A percentile compares a stretch with the other conserved stretches of the same genome.
These are phyloP conservation scores for Aphidius gifuensis DNA, from an alignment of 1,140 invertebrate genomes.

Conservation along the genomic window DNA sequence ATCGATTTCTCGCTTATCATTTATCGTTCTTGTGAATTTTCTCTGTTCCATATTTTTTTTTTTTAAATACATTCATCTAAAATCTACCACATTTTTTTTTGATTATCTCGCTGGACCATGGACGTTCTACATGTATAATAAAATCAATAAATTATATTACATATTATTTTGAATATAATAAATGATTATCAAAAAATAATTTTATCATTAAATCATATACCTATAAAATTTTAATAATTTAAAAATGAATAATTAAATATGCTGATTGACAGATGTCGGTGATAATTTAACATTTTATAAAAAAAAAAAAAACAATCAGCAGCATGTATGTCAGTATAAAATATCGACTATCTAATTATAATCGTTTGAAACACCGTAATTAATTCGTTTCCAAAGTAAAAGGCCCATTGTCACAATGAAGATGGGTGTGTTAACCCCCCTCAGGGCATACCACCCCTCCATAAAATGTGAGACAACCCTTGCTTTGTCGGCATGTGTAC, in stretches of 20 bases:
- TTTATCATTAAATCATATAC: too few relatives aligned
- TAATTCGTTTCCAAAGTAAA: conserved; percentile 40
- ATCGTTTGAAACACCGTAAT: conserved; percentile 39
- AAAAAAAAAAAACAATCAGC: background rate
- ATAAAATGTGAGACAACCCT: conserved; percentile 32
- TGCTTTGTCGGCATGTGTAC: conserved; percentile 43
- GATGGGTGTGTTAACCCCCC: conserved; percentile 25
- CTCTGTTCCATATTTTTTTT: conserved; percentile 1
- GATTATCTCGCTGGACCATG: too few relatives aligned
- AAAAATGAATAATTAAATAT: too few relatives aligned
- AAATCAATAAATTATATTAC: too few relatives aligned
- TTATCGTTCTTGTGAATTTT: conserved; percentile 9
- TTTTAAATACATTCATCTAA: background rate
- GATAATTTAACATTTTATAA: too few relatives aligned
- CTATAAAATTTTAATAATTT: too few relatives aligned
- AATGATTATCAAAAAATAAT: too few relatives aligned
- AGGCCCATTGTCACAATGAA: conserved; percentile 16
- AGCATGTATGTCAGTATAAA: background rate
- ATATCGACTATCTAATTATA: conserved; percentile 15
- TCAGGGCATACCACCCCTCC: conserved; percentile 26
- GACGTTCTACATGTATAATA: too few relatives aligned
- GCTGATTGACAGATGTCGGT: too few relatives aligned
- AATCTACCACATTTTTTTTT: too few relatives aligned
- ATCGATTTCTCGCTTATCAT: conserved; percentile 30
- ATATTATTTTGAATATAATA: background rate